phyloP scores from a whole-genome alignment of 37 sponge, comb jelly and placozoan species.

The Beroe forskalii region DNA sequence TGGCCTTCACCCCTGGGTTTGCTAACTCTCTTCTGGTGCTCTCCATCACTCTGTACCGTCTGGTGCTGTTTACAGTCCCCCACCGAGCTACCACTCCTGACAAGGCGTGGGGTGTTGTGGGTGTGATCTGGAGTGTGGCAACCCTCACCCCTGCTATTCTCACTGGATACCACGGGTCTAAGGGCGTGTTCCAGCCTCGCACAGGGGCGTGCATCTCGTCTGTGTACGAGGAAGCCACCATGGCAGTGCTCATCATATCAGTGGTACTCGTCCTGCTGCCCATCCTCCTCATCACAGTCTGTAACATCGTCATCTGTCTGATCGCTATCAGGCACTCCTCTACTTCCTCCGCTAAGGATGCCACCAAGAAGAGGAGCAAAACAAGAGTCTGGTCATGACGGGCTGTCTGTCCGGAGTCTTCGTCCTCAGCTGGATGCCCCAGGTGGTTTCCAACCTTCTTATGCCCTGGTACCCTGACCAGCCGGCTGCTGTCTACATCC shows the following conservation, averaged over 20 bases:
- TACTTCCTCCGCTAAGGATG: not conserved
- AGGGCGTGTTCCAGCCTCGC: not conserved
- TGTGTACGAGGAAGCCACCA: not conserved
- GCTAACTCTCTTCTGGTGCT: not conserved
- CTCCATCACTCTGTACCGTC: conserved; percentile 1
- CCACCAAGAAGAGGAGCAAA: not conserved
- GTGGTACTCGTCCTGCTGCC: not conserved
- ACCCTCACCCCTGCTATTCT: not conserved
- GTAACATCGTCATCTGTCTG: not conserved
- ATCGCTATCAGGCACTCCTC: not conserved
- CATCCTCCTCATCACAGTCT: not conserved
- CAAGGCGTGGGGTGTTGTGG: not conserved
- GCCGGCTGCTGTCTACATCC: not conserved
- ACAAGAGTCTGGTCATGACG: conserved; percentile 20
- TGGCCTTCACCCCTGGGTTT: not conserved
- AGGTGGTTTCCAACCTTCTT: not conserved
- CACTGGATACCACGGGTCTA: not conserved
- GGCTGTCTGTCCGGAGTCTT: not conserved
- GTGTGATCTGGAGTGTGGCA: not conserved
- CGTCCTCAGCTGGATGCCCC: conserved; percentile 6
- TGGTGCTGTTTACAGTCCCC: not conserved
- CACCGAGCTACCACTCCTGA: not conserved
- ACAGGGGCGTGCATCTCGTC: conserved; percentile 10
- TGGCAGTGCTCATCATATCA: not conserved
- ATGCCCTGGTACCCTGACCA: too few relatives aligned